A percentile compares a stretch with the other conserved stretches of the same genome.
phyloP scores from a whole-genome alignment of 2,888 invertebrate genomes.

The Hymenopus coronatus region DNA sequence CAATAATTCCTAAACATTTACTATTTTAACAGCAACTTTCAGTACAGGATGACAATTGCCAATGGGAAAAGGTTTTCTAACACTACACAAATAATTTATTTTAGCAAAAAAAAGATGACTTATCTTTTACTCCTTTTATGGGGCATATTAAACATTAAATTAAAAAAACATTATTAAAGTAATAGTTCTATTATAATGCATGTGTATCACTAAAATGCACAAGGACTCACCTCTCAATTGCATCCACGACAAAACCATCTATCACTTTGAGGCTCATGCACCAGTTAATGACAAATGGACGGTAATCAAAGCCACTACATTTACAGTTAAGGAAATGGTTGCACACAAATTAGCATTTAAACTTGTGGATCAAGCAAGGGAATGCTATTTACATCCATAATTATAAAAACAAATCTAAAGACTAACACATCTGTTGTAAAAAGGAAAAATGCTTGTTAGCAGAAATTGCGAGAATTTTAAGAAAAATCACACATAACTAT shows the following conservation, averaged over 20 bases:
- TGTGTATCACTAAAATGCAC: not conserved
- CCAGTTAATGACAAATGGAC: conserved; percentile 93
- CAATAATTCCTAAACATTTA: not conserved
- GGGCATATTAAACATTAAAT: not conserved
- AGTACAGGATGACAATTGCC: not conserved
- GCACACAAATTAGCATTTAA: not conserved
- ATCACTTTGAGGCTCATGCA: conserved; percentile 82
- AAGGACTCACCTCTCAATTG: conserved; percentile 76
- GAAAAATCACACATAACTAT: no score
- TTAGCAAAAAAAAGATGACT: not conserved
- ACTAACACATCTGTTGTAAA: not conserved
- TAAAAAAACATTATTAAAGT: not conserved
- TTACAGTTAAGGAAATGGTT: conserved; percentile 46
- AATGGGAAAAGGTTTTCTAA: not conserved
- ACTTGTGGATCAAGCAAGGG: not conserved
- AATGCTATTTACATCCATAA: not conserved
- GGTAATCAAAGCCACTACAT: conserved; percentile 81
- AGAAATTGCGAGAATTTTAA: no score
- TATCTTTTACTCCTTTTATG: not conserved
- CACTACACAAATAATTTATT: not conserved
- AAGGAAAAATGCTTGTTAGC: no score
- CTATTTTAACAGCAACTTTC: not conserved
- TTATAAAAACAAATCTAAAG: not conserved
- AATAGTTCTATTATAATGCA: not conserved
- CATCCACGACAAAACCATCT: conserved; percentile 85